A percentile compares a stretch with the other conserved stretches of the same genome.
These are phyloP conservation scores for Limnothrissa miodon DNA, from an alignment of 2,113 vertebrate genomes.

Conservation along the genomic window DNA sequence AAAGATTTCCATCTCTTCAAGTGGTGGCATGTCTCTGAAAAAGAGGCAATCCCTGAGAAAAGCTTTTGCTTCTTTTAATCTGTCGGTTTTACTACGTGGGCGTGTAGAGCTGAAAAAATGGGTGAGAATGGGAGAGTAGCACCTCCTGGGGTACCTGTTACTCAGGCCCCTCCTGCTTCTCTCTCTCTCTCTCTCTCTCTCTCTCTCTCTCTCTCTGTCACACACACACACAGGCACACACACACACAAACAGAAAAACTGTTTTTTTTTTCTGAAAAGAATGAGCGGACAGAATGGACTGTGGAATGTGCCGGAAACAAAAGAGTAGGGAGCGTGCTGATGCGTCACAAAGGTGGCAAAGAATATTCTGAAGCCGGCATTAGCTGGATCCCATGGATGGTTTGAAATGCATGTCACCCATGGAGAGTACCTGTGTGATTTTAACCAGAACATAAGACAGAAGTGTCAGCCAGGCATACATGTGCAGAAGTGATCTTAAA, in stretches of 20 bases:
- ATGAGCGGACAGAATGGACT: conserved; percentile 1
- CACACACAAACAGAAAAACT: too few relatives aligned
- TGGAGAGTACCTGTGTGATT: background rate
- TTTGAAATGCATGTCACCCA: conserved; percentile 21
- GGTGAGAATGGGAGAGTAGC: background rate
- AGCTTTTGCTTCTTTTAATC: conserved; percentile 32
- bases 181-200: background rate
- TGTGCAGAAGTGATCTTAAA: background rate
- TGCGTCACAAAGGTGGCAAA: conserved; percentile 22
- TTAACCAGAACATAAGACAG: background rate
- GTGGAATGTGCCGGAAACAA: conserved; percentile 35
- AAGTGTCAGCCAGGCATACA: background rate
- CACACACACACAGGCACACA: background rate
- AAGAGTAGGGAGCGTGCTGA: background rate
- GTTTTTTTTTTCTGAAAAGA: background rate
- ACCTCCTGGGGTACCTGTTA: background rate
- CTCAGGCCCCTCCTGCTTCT: background rate
- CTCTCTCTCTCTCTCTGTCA: background rate
- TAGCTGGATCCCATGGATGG: conserved; percentile 27
- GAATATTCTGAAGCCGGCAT: conserved; percentile 35
- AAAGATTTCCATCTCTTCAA: conserved; percentile 37
- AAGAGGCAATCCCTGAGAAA: conserved; percentile 45
- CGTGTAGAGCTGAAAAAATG: conserved; percentile 42
- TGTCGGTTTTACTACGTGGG: conserved; percentile 56
- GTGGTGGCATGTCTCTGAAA: conserved; percentile 45